Evolutionary conservation across 2,888 invertebrate species (phyloP), one percentile per base, ranked within the genome.

Genomic region (Erebia epiphron): DNA sequence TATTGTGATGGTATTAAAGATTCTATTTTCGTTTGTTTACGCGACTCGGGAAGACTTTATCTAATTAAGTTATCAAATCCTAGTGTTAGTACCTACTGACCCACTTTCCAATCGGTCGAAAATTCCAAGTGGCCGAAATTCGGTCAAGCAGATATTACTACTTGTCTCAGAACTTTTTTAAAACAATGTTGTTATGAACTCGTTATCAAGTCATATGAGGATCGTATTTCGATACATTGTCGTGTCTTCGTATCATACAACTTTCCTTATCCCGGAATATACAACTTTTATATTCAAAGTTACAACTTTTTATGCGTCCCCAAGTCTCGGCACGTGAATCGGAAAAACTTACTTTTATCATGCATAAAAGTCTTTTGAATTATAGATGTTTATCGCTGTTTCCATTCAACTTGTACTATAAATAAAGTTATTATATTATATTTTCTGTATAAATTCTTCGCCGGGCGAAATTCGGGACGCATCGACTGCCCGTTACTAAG

Each of bases 71-170:
- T 41, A 60, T 60, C 60, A 60, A 41, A n/a, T 41, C 60, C 41
- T 71, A 68, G 62, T 66, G 50, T 66, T 62, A 26, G 3, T 26
- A 26, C 26, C 65, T 49, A 46, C 49, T 65, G 73, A 73, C 62
- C 73, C 66, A 71, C 65, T 68, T 71, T 16, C 41, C 0, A 26
- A 13, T 9, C 7, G 50, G n/a, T n/a, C 8, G 8, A 50, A 50
- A 50, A 50, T 50, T 50, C n/a, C n/a, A n/a, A n/a, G 26, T 26
- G 0, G 26, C 26, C 26, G 26, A 26, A 26, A 26, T 26, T 26
- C 26, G 26, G 26, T 3, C 26, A 26, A 26, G 26, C 26, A 3
- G 26, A 26, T 3, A 26, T 1, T 18, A 16, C 2, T 9, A 52
- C 18, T 52, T 18, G 16, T 18, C 16, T 18, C 10, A 52, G 52